phyloP scores from a whole-genome alignment of 2,797 vertebrate species.

The Poeciliopsis gracilis region DNA sequence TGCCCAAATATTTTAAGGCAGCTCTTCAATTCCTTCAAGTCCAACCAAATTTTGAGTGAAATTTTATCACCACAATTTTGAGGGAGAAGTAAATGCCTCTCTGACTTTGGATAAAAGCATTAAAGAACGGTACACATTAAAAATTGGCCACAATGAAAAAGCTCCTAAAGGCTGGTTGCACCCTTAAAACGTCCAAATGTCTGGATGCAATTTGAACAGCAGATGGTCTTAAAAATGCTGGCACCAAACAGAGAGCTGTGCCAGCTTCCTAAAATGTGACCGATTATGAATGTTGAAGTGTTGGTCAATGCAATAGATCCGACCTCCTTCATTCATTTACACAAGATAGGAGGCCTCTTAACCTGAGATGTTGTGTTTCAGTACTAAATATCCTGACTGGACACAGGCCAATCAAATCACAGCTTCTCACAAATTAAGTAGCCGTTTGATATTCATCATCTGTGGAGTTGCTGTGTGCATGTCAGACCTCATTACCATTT shows the following conservation, averaged over 20 bases:
- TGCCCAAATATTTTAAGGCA: not conserved
- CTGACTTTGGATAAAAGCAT: not conserved
- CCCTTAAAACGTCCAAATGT: constrained; percentile 15
- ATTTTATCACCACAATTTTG: not conserved
- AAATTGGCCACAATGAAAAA: constrained; percentile 22
- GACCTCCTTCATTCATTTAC: not conserved
- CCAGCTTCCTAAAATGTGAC: constrained; percentile 6
- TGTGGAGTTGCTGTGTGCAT: constrained; percentile 5
- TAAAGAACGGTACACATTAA: not conserved
- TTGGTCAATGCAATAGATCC: constrained; percentile 1
- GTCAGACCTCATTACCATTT: constrained; percentile 24
- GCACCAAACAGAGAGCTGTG: not conserved
- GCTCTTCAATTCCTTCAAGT: not conserved
- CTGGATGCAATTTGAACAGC: not conserved
- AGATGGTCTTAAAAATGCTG: constrained; percentile 4
- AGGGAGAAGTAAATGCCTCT: not conserved
- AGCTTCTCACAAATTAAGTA: constrained; percentile 32
- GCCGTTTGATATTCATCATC: constrained; percentile 14
- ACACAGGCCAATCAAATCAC: constrained; percentile 26
- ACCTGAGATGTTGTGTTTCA: constrained; percentile 31
- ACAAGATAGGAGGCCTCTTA: constrained; percentile 2
- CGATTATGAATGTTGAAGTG: not conserved
- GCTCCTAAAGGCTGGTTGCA: constrained; percentile 21
- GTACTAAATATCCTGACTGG: constrained; percentile 29
- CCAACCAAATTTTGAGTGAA: not conserved